These are phyloP conservation scores for Pandemis heparana DNA, from an alignment of 2,888 invertebrate genomes.

Conservation along the genomic window DNA sequence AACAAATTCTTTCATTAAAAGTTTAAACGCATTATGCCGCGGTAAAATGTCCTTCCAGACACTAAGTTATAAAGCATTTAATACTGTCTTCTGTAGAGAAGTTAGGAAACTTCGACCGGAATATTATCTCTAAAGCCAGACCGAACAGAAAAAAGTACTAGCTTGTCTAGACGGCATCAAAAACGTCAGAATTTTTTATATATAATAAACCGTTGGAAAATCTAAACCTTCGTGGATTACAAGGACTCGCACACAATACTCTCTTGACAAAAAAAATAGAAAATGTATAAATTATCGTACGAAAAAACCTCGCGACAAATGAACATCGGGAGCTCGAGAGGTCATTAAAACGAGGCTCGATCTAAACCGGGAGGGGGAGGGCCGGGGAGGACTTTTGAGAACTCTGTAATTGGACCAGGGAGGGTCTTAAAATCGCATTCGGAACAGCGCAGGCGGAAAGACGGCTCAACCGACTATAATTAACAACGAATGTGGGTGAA, in stretches of 20 bases:
- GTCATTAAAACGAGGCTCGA: slow-evolving; percentile 84
- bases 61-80: background rate
- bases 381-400: slow-evolving; percentile 77
- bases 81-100: background rate
- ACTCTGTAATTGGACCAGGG: slow-evolving; percentile 84
- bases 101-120: background rate
- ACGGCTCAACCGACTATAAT: slow-evolving; percentile 83
- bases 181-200: slow-evolving; percentile 8
- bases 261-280: slow-evolving; percentile 57
- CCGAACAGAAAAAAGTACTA: background rate
- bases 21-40: background rate
- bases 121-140: background rate
- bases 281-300: slow-evolving; percentile 78
- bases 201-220: slow-evolving; percentile 50
- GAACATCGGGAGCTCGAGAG: slow-evolving; percentile 84
- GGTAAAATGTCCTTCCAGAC: background rate
- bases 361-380: slow-evolving; percentile 79
- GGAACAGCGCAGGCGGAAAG: slow-evolving; percentile 82
- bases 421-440: slow-evolving; percentile 83
- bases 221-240: slow-evolving; percentile 45
- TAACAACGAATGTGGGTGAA: slow-evolving; percentile 86
- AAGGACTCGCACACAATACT: slow-evolving; percentile 59
- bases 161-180: background rate
- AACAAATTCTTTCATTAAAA: too few species aligned
- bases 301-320: slow-evolving; percentile 83